Conservation (phyloP, 2,797 vertebrate genomes). For the Takifugu ocellatus region DNA sequence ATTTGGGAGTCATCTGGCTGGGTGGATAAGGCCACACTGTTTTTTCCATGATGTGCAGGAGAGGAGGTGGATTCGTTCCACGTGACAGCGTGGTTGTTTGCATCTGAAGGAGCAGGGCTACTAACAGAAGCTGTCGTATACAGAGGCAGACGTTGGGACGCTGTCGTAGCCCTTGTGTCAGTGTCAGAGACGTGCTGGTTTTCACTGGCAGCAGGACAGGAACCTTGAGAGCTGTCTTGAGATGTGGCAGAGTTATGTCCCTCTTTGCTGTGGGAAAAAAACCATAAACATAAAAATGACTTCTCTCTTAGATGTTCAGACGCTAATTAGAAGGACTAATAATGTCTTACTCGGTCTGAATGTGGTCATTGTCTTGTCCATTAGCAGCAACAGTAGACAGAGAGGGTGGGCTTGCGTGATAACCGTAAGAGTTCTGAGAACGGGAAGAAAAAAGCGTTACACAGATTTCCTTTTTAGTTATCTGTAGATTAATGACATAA, state of each 20-base stretch:
- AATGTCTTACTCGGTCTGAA: slow-evolving; percentile 48
- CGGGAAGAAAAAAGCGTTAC: slow-evolving; percentile 10
- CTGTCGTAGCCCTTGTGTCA: slow-evolving; percentile 54
- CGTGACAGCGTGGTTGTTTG: slow-evolving; percentile 23
- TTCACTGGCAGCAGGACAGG: slow-evolving; percentile 37
- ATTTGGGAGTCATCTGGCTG: slow-evolving; percentile 20
- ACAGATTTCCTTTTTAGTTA: not conserved
- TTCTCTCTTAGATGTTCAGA: not conserved
- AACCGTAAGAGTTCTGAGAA: slow-evolving; percentile 44
- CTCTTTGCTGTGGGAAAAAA: slow-evolving; percentile 46
- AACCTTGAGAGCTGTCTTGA: slow-evolving; percentile 37
- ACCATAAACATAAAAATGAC: not conserved
- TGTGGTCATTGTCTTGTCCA: slow-evolving; percentile 34
- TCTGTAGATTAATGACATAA: not conserved
- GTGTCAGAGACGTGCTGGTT: slow-evolving; percentile 34
- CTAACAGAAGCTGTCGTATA: slow-evolving; percentile 21
- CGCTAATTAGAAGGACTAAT: not conserved
- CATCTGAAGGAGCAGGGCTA: slow-evolving; percentile 30
- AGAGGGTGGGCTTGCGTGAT: slow-evolving; percentile 24
- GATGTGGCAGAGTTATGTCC: slow-evolving; percentile 17
- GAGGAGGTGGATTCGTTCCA: slow-evolving; percentile 29
- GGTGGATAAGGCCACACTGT: slow-evolving; percentile 36
- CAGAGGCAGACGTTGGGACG: slow-evolving; percentile 40
- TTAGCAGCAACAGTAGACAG: slow-evolving; percentile 31
- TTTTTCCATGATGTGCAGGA: slow-evolving; percentile 19